phyloP scores from a whole-genome alignment of 2,113 vertebrate species.

The Corythornis cristatus region DNA sequence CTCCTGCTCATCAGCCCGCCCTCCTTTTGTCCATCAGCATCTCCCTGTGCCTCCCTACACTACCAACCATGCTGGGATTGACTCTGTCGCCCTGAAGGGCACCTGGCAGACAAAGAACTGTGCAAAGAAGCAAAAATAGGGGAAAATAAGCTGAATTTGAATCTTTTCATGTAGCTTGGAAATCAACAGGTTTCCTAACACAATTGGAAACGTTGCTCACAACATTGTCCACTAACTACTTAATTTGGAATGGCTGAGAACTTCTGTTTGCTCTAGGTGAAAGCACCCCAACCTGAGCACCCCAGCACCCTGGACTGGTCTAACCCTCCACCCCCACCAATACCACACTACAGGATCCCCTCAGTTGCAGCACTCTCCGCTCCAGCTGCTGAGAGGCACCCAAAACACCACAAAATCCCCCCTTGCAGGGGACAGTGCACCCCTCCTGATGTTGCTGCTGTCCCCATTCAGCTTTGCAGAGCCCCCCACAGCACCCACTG shows the following conservation, averaged over 20 bases:
- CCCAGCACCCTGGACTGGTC: background rate
- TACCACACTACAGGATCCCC: accelerated
- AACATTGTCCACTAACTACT: background rate
- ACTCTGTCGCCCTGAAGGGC: background rate
- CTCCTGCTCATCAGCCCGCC: background rate
- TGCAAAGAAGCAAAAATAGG: background rate
- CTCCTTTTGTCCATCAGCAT: background rate
- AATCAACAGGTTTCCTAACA: background rate
- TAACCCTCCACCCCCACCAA: background rate
- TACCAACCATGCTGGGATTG: background rate
- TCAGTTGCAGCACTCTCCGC: background rate
- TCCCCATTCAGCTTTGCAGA: background rate
- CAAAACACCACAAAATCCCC: background rate
- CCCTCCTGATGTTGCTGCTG: background rate
- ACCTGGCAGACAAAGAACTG: too few relatives aligned
- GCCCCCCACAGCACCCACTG: background rate
- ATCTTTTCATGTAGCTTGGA: background rate
- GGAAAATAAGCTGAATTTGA: background rate
- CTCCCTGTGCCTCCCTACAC: background rate
- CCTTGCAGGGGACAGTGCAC: accelerated
- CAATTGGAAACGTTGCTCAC: background rate
- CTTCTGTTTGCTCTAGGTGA: background rate
- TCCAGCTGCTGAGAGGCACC: background rate
- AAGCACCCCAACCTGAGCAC: accelerated
- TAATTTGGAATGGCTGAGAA: background rate